A percentile compares a stretch with the other conserved stretches of the same genome.
These are phyloP conservation scores for Drosophila fulvimacula DNA, from an alignment of 2,888 invertebrate species.

Conservation along the genomic window DNA sequence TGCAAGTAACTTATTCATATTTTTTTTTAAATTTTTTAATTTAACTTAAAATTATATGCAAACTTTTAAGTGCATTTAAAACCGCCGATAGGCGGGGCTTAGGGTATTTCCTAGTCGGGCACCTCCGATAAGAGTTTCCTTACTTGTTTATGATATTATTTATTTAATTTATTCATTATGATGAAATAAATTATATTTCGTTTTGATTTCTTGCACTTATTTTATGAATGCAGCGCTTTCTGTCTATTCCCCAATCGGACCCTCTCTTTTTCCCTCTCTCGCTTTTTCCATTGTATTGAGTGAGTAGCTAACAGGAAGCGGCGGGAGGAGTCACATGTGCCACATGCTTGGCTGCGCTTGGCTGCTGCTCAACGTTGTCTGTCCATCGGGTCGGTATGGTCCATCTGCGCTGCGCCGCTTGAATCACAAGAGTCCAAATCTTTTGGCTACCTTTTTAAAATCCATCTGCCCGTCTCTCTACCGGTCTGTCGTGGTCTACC, in stretches of 20 bases:
- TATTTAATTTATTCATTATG: constrained; percentile 56
- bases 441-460: constrained; percentile 2
- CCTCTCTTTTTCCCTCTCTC: neutral
- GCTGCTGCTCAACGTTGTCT: constrained; percentile 58
- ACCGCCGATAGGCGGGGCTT: too few relatives aligned
- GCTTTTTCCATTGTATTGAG: constrained; percentile 55
- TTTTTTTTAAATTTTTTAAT: too few relatives aligned
- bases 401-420: constrained; percentile 33
- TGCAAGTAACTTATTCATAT: too few relatives aligned
- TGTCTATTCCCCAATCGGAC: neutral
- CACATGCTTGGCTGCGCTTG: constrained; percentile 67
- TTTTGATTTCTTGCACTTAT: constrained; percentile 40
- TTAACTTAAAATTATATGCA: too few relatives aligned
- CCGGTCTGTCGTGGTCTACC: constrained; percentile 1
- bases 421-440: constrained; percentile 27
- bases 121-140: too few relatives aligned
- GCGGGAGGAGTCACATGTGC: constrained; percentile 45
- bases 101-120: too few relatives aligned
- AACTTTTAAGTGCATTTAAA: too few relatives aligned
- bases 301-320: constrained; percentile 43
- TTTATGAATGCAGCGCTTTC: constrained; percentile 53
- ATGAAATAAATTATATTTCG: constrained; percentile 48
- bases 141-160: too few relatives aligned
- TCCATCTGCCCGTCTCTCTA: constrained; percentile 1
- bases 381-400: constrained; percentile 41